Evolutionary conservation across 1,140 invertebrate genomes (phyloP).

Genomic region (Drosophila oshimai): DNA sequence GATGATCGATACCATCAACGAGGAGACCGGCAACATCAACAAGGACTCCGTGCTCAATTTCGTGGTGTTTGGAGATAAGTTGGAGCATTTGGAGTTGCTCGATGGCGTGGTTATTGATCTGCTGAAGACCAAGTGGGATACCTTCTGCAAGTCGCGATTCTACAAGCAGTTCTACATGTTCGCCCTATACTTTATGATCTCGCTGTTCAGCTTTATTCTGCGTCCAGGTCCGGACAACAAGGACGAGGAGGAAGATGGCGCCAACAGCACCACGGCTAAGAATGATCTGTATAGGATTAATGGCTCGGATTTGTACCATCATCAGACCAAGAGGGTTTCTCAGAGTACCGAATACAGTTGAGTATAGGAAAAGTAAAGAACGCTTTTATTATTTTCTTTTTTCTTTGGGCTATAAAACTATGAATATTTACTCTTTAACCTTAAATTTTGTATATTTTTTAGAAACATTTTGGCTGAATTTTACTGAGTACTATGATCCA

Average conservation of each 20-base stretch:
- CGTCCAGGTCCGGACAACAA: conserved; percentile 88
- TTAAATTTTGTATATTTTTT: not conserved
- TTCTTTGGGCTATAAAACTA: too few species aligned
- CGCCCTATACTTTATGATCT: conserved; percentile 93
- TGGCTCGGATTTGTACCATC: not conserved
- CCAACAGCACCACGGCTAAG: conserved; percentile 40
- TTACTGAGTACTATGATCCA: conserved; percentile 79
- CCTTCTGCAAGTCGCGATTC: conserved; percentile 97
- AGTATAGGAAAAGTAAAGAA: not conserved
- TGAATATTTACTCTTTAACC: too few species aligned
- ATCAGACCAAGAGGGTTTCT: conserved; percentile 46
- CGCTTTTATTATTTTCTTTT: too few species aligned
- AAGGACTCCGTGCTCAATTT: conserved; percentile 97
- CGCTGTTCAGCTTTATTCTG: conserved; percentile 92
- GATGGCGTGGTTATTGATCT: conserved; percentile 97
- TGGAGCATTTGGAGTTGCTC: conserved; percentile 97
- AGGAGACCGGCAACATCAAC: conserved; percentile 94
- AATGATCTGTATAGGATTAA: conserved; percentile 47
- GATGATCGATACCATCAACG: conserved; percentile 97
- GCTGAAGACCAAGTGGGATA: conserved; percentile 98
- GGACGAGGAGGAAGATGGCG: conserved; percentile 66
- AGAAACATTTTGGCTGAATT: conserved; percentile 81
- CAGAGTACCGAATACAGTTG: conserved; percentile 61
- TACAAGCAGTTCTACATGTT: conserved; percentile 96
- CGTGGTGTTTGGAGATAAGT: conserved; percentile 98